Evolutionary conservation across 2,888 invertebrate species (phyloP), one percentile per base, ranked within the genome.

Genomic region (Argynnis bischoffii): DNA sequence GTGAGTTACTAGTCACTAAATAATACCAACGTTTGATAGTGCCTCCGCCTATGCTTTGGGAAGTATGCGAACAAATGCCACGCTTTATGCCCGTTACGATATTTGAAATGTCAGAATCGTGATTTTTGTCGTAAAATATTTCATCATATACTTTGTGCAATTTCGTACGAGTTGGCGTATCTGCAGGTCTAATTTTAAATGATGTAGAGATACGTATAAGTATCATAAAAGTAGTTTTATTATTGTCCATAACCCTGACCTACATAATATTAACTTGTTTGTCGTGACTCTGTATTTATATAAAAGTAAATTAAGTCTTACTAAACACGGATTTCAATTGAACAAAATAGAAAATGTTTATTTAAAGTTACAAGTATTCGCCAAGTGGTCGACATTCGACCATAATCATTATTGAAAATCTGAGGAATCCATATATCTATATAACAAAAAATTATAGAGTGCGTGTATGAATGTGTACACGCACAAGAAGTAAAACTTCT

Each of bases 61-160:
- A 63, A 67, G 89, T 82, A 89, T 88, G 87, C 83, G 83, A 82
- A 78, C 79, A 88, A 91, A 91, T 90, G 89, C 86, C 92, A 87
- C 78, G 87, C 82, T 85, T 86, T 76, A 81, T 84, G 80, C 87
- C 86, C 81, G 85, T 79, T 83, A 83, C 85, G 79, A 80, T 88
- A 86, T 85, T 82, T 80, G 79, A 91, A 92, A 92, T 92, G 92
- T 91, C 92, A 89, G 83, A 85, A 84, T 91, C 92, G 92, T 92
- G 92, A 89, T 90, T 90, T 91, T 89, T 91, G 89, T 77, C 81
- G 79, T 84, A 87, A 85, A 86, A 85, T 80, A 75, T 92, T 91
- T 87, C 87, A 87, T 82, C 92, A 91, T 80, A 76, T 72, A 77
- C 73, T 76, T 70, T 80, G 78, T 77, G 78, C 76, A 80, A 78